Conservation (phyloP, 2,113 vertebrate species). For the Phalacrocorax carbo region DNA sequence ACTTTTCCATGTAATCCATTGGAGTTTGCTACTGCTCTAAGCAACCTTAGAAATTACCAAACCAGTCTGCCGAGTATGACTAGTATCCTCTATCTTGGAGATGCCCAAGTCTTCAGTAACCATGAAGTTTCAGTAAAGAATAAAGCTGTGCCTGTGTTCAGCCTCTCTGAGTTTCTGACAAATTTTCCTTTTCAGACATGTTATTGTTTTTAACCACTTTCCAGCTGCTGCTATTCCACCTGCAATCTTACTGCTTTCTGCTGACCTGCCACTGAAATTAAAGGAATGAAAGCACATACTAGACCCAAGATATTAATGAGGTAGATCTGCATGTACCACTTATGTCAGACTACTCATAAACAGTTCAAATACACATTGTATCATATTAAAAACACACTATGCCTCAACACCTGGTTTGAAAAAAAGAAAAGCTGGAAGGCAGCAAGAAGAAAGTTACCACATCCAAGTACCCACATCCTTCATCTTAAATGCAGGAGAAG, state of each 20-base stretch:
- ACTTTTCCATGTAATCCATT: constrained; percentile 46
- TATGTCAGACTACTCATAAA: not conserved
- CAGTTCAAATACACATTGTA: not conserved
- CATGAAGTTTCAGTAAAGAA: not conserved
- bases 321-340: not conserved
- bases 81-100: not conserved
- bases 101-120: not conserved
- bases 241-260: not conserved
- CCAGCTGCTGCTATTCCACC: not conserved
- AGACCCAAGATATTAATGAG: not conserved
- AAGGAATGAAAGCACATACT: not conserved
- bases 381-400: not conserved
- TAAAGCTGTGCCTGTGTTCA: not conserved
- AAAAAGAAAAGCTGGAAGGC: not conserved
- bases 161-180: not conserved
- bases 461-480: not conserved
- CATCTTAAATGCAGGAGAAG: not conserved
- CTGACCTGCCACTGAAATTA: not conserved
- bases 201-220: constrained; percentile 17
- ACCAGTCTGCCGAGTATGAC: not conserved
- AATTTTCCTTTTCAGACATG: not conserved
- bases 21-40: constrained; percentile 21
- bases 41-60: not conserved
- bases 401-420: not conserved
- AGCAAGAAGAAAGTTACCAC: not conserved